These are phyloP conservation scores for Oxytorus armatus DNA, from an alignment of 2,888 invertebrate species.

Conservation along the genomic window DNA sequence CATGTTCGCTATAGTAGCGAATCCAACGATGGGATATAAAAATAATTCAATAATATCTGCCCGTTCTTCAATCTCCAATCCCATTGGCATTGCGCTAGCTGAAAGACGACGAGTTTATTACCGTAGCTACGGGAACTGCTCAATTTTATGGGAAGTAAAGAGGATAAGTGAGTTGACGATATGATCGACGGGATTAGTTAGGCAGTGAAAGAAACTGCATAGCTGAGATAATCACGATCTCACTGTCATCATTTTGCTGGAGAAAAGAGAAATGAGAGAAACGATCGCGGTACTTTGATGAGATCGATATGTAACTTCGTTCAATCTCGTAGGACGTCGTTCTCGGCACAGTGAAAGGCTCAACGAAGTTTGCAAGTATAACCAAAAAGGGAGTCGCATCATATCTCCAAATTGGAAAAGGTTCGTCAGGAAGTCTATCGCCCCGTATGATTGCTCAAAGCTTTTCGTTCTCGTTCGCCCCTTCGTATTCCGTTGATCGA, in stretches of 20 bases:
- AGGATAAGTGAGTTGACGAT: constrained; percentile 21
- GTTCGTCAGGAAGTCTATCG: constrained; percentile 59
- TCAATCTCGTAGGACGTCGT: constrained; percentile 18
- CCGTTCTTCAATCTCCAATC: constrained; percentile 14
- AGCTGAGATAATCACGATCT: constrained; percentile 1
- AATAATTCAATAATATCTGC: constrained; percentile 57
- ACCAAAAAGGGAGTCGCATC: constrained; percentile 24
- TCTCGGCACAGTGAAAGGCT: background rate
- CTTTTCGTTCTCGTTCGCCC: constrained; percentile 53
- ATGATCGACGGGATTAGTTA: constrained; percentile 46
- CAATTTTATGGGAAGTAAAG: constrained; percentile 10
- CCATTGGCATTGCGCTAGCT: background rate
- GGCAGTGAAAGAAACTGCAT: constrained; percentile 15
- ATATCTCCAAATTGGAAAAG: constrained; percentile 62
- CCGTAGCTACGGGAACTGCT: background rate
- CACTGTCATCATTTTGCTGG: background rate
- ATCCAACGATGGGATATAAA: constrained; percentile 18
- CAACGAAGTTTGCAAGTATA: constrained; percentile 22
- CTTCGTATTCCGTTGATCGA: constrained; percentile 26
- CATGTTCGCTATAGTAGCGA: background rate
- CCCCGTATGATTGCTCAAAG: constrained; percentile 70
- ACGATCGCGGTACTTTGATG: constrained; percentile 25
- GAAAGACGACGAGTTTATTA: constrained; percentile 29
- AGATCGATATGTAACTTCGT: constrained; percentile 44
- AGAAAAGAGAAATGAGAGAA: constrained; percentile 37